Percentiles rank a stretch among this genome's conserved stretches.
phyloP scores from a whole-genome alignment of 2,888 invertebrate genomes.

The Malacosoma neustria region DNA sequence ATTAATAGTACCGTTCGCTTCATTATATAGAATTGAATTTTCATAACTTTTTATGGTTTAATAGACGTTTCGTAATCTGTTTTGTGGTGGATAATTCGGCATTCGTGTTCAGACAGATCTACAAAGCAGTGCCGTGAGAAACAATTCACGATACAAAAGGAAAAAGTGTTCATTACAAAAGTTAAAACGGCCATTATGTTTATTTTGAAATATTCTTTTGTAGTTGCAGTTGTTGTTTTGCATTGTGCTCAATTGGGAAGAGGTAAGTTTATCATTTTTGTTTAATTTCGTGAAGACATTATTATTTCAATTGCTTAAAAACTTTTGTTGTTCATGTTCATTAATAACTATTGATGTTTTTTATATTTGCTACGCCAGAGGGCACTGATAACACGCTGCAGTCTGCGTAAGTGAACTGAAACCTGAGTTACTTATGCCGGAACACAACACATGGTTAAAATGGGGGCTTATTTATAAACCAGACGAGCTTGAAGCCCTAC shows the following conservation, averaged over 20 bases:
- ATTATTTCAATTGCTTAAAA: no score
- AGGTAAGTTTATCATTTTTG: no score
- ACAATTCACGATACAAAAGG: slow-evolving; percentile 7
- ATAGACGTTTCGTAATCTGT: slow-evolving; percentile 16
- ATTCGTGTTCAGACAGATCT: slow-evolving; percentile 17
- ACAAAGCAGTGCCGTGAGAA: slow-evolving; percentile 11
- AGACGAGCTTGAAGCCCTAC: no score
- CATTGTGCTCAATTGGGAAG: not conserved
- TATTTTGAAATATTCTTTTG: not conserved
- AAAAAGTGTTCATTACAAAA: slow-evolving; percentile 6
- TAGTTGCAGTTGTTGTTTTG: not conserved
- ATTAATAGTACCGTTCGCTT: not conserved
- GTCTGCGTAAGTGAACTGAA: no score
- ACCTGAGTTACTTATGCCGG: no score
- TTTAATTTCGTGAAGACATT: no score
- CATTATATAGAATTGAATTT: not conserved
- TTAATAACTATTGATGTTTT: no score
- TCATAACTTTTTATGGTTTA: slow-evolving; percentile 13
- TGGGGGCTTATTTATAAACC: no score
- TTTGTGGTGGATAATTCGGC: slow-evolving; percentile 16
- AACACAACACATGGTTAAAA: no score
- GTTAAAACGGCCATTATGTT: not conserved
- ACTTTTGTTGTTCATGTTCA: no score
- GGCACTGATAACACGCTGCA: no score
- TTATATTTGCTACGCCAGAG: no score